Percentiles rank a stretch among this genome's conserved stretches.
These are phyloP conservation scores for Meiosimyza decipiens DNA, from an alignment of 2,888 invertebrate genomes.

Conservation along the genomic window DNA sequence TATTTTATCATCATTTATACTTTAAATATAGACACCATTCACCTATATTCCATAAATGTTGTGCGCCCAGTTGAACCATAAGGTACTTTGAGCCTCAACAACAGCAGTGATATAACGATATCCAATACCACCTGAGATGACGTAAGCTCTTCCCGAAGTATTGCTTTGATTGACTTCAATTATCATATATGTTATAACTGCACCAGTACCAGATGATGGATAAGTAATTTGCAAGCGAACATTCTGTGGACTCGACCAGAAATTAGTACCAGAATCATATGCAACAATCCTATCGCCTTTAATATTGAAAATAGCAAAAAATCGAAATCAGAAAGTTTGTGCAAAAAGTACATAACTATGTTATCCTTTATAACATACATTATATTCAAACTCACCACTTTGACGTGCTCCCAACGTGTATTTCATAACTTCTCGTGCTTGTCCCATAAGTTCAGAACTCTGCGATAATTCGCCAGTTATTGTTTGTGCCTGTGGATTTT, in stretches of 20 bases:
- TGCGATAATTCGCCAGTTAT: too few species aligned
- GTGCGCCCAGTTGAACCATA: slow-evolving; percentile 40
- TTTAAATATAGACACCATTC: too few species aligned
- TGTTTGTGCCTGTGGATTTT: too few species aligned
- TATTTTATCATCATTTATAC: too few species aligned
- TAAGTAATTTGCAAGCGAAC: slow-evolving; percentile 43
- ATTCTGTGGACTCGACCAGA: slow-evolving; percentile 41
- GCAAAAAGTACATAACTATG: too few species aligned
- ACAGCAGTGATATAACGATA: slow-evolving; percentile 43
- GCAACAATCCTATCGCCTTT: slow-evolving; percentile 44
- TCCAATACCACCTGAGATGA: slow-evolving; percentile 50
- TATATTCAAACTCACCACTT: slow-evolving; percentile 9
- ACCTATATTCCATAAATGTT: too few species aligned
- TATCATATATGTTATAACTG: slow-evolving; percentile 45
- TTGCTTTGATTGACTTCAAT: slow-evolving; percentile 49
- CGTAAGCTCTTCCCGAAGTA: slow-evolving; percentile 45
- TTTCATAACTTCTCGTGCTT: slow-evolving; percentile 7
- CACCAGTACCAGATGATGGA: slow-evolving; percentile 44
- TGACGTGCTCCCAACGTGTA: slow-evolving; percentile 33
- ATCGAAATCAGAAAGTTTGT: too few species aligned
- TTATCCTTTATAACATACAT: too few species aligned
- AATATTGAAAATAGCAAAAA: neutral
- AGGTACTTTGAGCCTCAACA: slow-evolving; percentile 45
- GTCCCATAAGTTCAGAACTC: neutral
- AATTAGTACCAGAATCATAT: slow-evolving; percentile 34